Evolutionary conservation across 1,140 invertebrate species (phyloP).

Genomic region (Anoplolepis gracilipes): DNA sequence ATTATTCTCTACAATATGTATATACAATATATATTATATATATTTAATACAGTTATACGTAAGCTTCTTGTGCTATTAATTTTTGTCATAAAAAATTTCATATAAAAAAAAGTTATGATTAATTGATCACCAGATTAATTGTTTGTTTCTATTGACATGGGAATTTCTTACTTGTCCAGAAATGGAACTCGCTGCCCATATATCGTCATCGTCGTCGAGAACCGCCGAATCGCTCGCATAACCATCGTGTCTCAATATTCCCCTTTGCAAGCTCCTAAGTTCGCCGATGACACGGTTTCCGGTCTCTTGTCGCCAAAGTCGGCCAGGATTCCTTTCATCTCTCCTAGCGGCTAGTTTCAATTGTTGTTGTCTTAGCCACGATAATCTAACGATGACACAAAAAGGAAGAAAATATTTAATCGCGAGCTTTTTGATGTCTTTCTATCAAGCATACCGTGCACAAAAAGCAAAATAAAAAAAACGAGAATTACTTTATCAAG

Average conservation of each 20-base stretch:
- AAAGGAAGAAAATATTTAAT: constrained; percentile 8
- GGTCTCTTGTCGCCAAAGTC: constrained; percentile 90
- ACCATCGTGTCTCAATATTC: constrained; percentile 87
- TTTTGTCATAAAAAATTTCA: not conserved
- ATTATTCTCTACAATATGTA: not conserved
- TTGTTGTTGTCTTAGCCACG: constrained; percentile 93
- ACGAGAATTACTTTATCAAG: constrained; percentile 5
- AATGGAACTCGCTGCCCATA: constrained; percentile 79
- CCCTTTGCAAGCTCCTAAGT: constrained; percentile 86
- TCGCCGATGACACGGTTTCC: constrained; percentile 89
- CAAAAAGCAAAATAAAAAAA: not conserved
- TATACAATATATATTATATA: too few species aligned
- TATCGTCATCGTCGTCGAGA: constrained; percentile 89
- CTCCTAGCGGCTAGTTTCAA: constrained; percentile 89
- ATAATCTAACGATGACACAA: constrained; percentile 82
- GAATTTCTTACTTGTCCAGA: constrained; percentile 76
- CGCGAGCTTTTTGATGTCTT: constrained; percentile 9
- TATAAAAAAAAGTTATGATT: not conserved
- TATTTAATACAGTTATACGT: not conserved
- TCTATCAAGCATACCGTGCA: not conserved
- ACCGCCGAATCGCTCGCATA: constrained; percentile 93
- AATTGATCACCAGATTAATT: not conserved
- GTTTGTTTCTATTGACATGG: not conserved
- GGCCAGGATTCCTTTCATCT: constrained; percentile 88
- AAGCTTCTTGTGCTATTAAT: not conserved